Conservation (phyloP, 2,113 vertebrate species). For the Physeter macrocephalus region DNA sequence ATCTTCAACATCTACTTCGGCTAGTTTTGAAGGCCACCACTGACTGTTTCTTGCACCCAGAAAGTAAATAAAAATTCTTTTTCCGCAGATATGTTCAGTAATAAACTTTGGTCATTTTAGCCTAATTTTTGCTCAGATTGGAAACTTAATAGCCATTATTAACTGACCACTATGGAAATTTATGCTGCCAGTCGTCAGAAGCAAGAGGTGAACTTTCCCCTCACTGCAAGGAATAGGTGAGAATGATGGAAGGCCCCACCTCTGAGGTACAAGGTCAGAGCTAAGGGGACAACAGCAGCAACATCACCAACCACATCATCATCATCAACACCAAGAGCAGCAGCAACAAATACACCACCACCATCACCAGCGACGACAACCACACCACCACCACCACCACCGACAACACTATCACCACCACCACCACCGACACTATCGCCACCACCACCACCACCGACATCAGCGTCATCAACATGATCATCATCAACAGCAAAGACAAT, state of each 20-base stretch:
- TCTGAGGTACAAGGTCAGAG: not conserved
- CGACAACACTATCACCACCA: too few species aligned
- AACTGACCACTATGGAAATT: not conserved
- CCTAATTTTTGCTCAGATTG: not conserved
- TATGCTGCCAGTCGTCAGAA: too few species aligned
- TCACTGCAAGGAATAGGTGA: not conserved
- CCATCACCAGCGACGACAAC: too few species aligned
- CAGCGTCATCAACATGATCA: too few species aligned
- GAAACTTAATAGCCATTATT: not conserved
- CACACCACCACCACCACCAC: rapidly evolving
- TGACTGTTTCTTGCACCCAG: rapidly evolving
- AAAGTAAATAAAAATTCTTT: not conserved
- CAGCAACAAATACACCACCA: rapidly evolving
- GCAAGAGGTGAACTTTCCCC: not conserved
- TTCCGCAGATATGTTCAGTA: not conserved
- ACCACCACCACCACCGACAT: too few species aligned
- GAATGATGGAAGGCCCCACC: not conserved
- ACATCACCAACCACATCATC: rapidly evolving
- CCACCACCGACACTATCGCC: too few species aligned
- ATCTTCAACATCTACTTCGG: not conserved
- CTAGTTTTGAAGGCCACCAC: not conserved
- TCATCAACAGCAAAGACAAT: too few species aligned
- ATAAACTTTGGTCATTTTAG: not conserved
- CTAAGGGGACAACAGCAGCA: not conserved
- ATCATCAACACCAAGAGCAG: rapidly evolving